A percentile compares a stretch with the other conserved stretches of the same genome.
Conservation (phyloP, 1,140 invertebrate genomes). For the Coenobita brevimanus region DNA sequence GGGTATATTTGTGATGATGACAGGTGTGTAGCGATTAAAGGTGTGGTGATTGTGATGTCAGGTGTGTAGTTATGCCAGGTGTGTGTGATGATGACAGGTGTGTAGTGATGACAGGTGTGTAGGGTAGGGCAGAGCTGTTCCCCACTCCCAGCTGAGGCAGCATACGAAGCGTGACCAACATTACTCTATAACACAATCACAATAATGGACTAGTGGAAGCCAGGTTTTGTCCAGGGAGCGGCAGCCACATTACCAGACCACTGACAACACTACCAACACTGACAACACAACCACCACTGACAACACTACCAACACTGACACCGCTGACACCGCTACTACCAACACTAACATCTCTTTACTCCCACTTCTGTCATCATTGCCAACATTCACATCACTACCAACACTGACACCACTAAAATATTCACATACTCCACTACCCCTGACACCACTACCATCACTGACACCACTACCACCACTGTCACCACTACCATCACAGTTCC, state of each 20-base stretch:
- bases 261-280: not conserved
- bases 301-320: not conserved
- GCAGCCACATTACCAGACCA: conserved; percentile 11
- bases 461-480: not conserved
- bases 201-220: conserved; percentile 23
- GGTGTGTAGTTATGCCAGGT: too few species aligned
- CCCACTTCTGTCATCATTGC: not conserved
- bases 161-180: conserved; percentile 29
- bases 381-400: not conserved
- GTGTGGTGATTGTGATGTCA: too few species aligned
- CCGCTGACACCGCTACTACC: not conserved
- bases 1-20: too few species aligned
- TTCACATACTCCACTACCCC: not conserved
- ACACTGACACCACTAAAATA: too few species aligned
- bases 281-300: not conserved
- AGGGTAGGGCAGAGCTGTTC: not conserved
- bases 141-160: conserved; percentile 16
- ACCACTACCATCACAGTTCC: not conserved
- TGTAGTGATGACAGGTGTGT: not conserved
- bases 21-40: too few species aligned
- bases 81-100: not conserved
- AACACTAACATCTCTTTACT: not conserved
- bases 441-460: not conserved
- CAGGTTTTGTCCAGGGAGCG: conserved; percentile 22
- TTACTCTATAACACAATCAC: conserved; percentile 49